phyloP scores from a whole-genome alignment of 1,140 invertebrate species.

The Drosophila nigromelanica region DNA sequence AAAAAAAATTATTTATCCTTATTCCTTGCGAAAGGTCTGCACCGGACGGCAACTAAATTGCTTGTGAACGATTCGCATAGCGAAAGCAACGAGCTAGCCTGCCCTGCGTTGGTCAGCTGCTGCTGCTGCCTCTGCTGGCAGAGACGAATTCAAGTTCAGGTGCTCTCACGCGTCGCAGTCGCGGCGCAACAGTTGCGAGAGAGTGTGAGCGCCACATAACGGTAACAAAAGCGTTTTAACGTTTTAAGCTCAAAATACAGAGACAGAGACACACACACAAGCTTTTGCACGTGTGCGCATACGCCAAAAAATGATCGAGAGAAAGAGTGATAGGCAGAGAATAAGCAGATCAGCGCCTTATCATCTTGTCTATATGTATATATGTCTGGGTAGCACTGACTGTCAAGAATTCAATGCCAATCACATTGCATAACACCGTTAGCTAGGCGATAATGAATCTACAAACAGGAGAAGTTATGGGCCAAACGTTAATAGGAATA shows the following conservation, averaged over 20 bases:
- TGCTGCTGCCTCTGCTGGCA: slow-evolving; percentile 21
- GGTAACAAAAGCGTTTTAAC: slow-evolving; percentile 35
- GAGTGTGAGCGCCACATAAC: slow-evolving; percentile 33
- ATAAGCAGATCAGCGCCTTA: slow-evolving; percentile 33
- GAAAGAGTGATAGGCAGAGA: background rate
- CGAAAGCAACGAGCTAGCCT: slow-evolving; percentile 60
- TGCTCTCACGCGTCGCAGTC: slow-evolving; percentile 26
- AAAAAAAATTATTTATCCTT: slow-evolving; percentile 79
- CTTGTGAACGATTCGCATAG: slow-evolving; percentile 64
- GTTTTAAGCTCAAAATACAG: slow-evolving; percentile 9
- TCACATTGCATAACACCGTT: slow-evolving; percentile 59
- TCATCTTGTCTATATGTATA: slow-evolving; percentile 10
- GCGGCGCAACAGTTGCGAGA: slow-evolving; percentile 51
- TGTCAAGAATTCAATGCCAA: slow-evolving; percentile 62
- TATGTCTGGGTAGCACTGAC: slow-evolving; percentile 16
- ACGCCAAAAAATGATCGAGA: slow-evolving; percentile 24
- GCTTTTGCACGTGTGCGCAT: slow-evolving; percentile 35
- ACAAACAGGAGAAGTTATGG: background rate
- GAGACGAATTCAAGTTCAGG: slow-evolving; percentile 62
- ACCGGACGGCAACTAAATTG: slow-evolving; percentile 82
- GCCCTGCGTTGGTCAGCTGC: slow-evolving; percentile 40
- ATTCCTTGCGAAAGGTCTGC: slow-evolving; percentile 78
- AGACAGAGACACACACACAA: slow-evolving; percentile 17
- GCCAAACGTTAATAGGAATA: slow-evolving; percentile 9
- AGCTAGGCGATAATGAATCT: slow-evolving; percentile 31